Percentiles rank a stretch among this genome's conserved stretches.
Conservation (phyloP, 1,140 invertebrate genomes). For the Metaphire vulgaris region DNA sequence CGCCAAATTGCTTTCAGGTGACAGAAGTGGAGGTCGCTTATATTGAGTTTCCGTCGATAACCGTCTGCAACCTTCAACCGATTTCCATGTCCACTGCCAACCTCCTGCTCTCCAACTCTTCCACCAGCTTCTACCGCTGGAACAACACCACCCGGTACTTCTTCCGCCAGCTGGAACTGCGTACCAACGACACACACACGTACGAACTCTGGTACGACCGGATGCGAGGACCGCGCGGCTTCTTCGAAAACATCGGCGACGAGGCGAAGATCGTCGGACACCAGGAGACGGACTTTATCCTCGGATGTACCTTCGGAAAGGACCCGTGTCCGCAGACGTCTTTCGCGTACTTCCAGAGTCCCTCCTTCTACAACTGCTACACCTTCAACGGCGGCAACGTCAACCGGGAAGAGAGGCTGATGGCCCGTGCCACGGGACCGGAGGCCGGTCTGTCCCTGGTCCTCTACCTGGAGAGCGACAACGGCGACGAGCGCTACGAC, state of each 20-base stretch:
- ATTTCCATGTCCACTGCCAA: conserved; percentile 7
- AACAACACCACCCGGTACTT: conserved; percentile 17
- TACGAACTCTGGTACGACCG: conserved; percentile 6
- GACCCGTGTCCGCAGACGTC: neutral
- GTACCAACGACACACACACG: neutral
- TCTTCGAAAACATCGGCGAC: conserved; percentile 22
- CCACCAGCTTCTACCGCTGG: conserved; percentile 12
- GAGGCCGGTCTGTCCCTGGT: conserved; percentile 9
- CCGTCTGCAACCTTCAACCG: conserved; percentile 22
- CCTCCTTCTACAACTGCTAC: conserved; percentile 18
- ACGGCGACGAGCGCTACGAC: conserved; percentile 13
- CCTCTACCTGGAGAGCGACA: conserved; percentile 21
- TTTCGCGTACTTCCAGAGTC: conserved; percentile 10
- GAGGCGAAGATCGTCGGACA: conserved; percentile 3
- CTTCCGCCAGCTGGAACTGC: neutral
- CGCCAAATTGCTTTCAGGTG: no score
- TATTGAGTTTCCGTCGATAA: conserved; percentile 16
- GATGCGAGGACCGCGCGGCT: neutral
- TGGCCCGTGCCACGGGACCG: conserved; percentile 11
- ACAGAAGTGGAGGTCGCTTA: conserved; percentile 10
- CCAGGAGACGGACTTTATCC: conserved; percentile 16
- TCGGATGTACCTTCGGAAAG: conserved; percentile 12
- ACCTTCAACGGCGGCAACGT: conserved; percentile 23
- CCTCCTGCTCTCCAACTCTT: neutral
- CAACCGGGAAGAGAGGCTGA: neutral